These are phyloP conservation scores for Camelus bactrianus DNA, from an alignment of 2,113 vertebrate genomes.

Conservation along the genomic window DNA sequence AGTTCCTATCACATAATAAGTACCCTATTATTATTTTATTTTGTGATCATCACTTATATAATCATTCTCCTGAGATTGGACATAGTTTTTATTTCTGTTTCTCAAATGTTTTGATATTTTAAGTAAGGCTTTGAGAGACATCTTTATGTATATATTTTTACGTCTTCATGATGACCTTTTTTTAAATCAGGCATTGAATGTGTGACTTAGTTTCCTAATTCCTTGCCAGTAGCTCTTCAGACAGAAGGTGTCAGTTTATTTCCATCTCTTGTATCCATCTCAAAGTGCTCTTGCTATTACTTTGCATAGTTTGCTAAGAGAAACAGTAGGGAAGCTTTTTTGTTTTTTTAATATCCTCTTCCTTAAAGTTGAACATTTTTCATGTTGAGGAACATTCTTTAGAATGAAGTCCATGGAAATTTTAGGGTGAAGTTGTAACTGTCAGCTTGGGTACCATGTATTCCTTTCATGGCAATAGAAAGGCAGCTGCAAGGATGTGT, in stretches of 20 bases:
- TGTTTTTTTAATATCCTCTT: not conserved
- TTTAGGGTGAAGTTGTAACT: not conserved
- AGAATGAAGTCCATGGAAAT: not conserved
- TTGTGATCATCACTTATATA: not conserved
- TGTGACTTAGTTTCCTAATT: not conserved
- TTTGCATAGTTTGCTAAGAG: not conserved
- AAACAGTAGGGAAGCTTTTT: not conserved
- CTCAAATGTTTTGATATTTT: not conserved
- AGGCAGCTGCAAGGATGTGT: not conserved
- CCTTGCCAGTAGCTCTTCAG: not conserved
- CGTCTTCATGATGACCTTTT: not conserved
- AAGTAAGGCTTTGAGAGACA: not conserved
- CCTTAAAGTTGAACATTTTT: not conserved
- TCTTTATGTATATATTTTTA: not conserved
- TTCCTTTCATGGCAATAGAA: not conserved
- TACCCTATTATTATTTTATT: not conserved
- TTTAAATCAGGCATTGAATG: not conserved
- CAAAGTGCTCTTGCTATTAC: not conserved
- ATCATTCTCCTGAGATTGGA: not conserved
- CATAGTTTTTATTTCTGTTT: not conserved
- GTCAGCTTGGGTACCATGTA: not conserved
- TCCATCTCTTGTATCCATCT: not conserved
- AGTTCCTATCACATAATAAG: not conserved
- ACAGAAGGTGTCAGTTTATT: not conserved
- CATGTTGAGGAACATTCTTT: not conserved